Percentiles rank a stretch among this genome's conserved stretches.
These are phyloP conservation scores for Natator depressus DNA, from an alignment of 2,113 vertebrate genomes.

Conservation along the genomic window DNA sequence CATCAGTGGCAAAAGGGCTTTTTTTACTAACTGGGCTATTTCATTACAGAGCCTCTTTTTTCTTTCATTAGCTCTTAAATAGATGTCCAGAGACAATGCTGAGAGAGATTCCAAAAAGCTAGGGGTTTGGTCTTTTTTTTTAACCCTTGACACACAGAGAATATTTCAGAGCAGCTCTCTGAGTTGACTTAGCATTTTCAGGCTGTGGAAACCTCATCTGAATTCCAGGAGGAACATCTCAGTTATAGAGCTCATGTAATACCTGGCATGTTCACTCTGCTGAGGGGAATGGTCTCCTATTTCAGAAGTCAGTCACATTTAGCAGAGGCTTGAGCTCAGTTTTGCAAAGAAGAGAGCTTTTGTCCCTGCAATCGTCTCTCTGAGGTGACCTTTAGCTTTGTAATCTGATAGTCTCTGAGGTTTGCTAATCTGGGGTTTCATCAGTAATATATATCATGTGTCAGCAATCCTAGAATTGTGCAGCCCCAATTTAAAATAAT, in stretches of 20 bases:
- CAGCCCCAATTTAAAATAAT: constrained; percentile 53
- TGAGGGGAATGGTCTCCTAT: neutral
- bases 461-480: constrained; percentile 19
- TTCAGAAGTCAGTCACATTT: neutral
- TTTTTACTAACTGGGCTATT: neutral
- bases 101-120: neutral
- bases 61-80: neutral
- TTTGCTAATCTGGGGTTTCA: constrained; percentile 56
- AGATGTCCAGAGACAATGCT: neutral
- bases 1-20: neutral
- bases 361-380: constrained; percentile 2
- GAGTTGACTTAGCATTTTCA: neutral
- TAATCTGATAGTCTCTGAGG: constrained; percentile 42
- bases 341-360: constrained; percentile 30
- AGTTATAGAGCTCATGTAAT: neutral
- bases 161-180: neutral
- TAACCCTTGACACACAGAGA: neutral
- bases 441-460: constrained; percentile 7
- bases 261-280: neutral
- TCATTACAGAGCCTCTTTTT: neutral
- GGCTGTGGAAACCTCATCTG: neutral
- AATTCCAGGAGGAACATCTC: neutral
- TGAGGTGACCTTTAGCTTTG: constrained; percentile 29
- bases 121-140: neutral
- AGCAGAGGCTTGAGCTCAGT: neutral